Conservation (phyloP, 2,888 invertebrate genomes). For the Choreutis nemorana region DNA sequence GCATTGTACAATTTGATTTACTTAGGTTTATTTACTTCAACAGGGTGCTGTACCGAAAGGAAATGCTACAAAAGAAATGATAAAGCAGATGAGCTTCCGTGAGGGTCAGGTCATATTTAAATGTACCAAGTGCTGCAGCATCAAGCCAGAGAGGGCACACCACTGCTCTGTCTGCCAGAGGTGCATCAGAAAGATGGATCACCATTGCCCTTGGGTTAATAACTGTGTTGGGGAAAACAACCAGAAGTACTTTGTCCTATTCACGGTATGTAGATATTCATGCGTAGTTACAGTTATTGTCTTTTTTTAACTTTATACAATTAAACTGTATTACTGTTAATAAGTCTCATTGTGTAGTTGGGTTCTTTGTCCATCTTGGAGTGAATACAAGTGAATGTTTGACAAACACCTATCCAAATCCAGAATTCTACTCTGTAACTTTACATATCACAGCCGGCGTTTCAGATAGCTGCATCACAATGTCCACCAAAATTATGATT, state of each 20-base stretch:
- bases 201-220: slow-evolving; percentile 92
- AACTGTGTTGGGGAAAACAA: slow-evolving; percentile 99
- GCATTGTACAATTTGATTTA: too few relatives aligned
- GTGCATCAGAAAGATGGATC: slow-evolving; percentile 72
- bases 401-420: too few relatives aligned
- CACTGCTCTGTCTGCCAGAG: slow-evolving; percentile 95
- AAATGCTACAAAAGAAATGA: slow-evolving; percentile 95
- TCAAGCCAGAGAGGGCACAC: slow-evolving; percentile 95
- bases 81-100: slow-evolving; percentile 90
- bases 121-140: slow-evolving; percentile 95
- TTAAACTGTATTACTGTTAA: too few relatives aligned
- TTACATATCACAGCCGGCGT: too few relatives aligned
- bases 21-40: slow-evolving; percentile 7
- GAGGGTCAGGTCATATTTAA: slow-evolving; percentile 94
- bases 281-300: background rate
- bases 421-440: too few relatives aligned
- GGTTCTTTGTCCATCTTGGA: too few relatives aligned
- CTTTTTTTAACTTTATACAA: slow-evolving; percentile 1
- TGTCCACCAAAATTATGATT: background rate
- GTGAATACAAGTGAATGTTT: slow-evolving; percentile 3
- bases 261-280: slow-evolving; percentile 78
- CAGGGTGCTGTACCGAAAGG: slow-evolving; percentile 95
- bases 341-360: too few relatives aligned
- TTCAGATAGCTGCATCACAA: too few relatives aligned
- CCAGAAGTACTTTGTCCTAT: slow-evolving; percentile 98